Percentiles rank a stretch among this genome's conserved stretches.
phyloP scores from a whole-genome alignment of 2,888 invertebrate genomes.

The Hetaerina titia region DNA sequence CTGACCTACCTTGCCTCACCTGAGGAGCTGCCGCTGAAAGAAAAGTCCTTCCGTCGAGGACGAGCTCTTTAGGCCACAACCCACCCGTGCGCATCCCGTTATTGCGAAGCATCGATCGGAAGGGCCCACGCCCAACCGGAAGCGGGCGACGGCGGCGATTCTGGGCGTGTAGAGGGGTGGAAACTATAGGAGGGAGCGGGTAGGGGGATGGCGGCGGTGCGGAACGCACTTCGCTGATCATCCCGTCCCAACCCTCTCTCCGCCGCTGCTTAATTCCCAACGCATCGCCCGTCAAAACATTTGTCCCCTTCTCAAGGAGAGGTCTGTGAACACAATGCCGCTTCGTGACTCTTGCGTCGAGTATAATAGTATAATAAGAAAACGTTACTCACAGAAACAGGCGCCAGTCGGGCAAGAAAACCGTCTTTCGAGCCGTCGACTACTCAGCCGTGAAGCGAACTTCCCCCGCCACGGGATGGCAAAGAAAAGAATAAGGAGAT shows the following conservation, averaged over 20 bases:
- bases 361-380: no score
- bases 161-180: not conserved
- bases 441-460: not conserved
- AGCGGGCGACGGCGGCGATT: not conserved
- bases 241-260: not conserved
- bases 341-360: not conserved
- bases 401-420: not conserved
- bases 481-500: no score
- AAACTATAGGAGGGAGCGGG: not conserved
- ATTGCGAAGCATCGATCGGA: constrained; percentile 27
- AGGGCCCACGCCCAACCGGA: constrained; percentile 2
- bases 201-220: not conserved
- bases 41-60: not conserved
- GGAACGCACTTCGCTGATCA: not conserved
- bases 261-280: not conserved
- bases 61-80: not conserved
- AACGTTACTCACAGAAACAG: not conserved
- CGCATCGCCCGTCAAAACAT: not conserved
- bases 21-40: not conserved
- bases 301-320: constrained; percentile 29
- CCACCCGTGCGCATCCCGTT: constrained; percentile 20
- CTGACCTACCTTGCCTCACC: not conserved
- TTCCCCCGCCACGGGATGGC: no score
- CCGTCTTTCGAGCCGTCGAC: not conserved
- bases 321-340: not conserved